Evolutionary conservation across 1,140 invertebrate genomes (phyloP), one percentile per base, ranked within the genome.

Genomic region (Heliothis subflexa): DNA sequence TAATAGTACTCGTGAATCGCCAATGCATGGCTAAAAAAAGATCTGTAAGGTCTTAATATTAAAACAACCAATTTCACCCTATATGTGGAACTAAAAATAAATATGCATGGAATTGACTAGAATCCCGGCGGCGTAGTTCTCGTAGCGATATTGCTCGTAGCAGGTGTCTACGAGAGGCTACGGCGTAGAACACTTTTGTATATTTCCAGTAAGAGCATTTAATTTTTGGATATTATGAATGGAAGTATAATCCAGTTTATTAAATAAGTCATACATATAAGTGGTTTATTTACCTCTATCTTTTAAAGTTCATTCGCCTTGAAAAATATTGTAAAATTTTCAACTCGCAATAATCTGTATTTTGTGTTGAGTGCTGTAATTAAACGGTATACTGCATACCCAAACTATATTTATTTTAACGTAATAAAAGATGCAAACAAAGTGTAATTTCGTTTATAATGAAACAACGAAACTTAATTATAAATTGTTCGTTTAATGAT

Each of bases 401-500:
- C 33, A 9, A 9, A 40, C 33, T 40, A 40, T 40, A 40, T 40
- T 40, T 40, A 40, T 40, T 40, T 40, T 40, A 40, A 40, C 33
- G 5, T 7, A 40, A 40, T 9, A 40, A 54, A 54, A 0, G 52
- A 16, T 54, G 7, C 52, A n/a, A 16, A 54, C 14, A 54, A 54
- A n/a, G 16, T 9, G 5, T 40, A 33, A 16, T 28, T 40, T n/a
- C 14, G 64, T 50, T 47, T 25, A 18, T 68, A 77, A 77, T 77
- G 55, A 77, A 77, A 68, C 61, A 11, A 55, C 10, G 14, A 14
- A 47, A 40, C 1, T 45, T 70, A 80, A 59, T 79, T 82, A 85
- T 81, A 83, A 85, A 85, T 83, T 54, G 47, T 82, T 74, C 59
- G 71, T 82, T 85, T 85, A 80, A 75, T 80, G 68, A 80, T 76